phyloP scores from a whole-genome alignment of 2,113 vertebrate species.

The Rhodinocichla rosea region DNA sequence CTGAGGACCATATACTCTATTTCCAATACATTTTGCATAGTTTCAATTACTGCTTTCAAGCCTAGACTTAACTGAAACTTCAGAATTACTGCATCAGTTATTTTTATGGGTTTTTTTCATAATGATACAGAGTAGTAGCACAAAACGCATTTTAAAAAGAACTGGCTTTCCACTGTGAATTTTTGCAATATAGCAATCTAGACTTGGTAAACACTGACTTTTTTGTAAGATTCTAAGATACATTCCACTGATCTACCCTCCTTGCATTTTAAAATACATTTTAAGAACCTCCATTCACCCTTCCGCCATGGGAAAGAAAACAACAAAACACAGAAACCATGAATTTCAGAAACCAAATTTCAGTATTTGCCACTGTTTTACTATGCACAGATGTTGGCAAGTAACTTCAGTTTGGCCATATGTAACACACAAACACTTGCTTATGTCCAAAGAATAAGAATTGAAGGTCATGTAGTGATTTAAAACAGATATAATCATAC shows the following conservation, averaged over 20 bases:
- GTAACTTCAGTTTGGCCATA: not conserved
- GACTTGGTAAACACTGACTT: not conserved
- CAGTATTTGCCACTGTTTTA: not conserved
- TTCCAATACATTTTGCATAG: not conserved
- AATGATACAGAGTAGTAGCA: not conserved
- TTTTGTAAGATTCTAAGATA: not conserved
- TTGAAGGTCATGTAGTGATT: not conserved
- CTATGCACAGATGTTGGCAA: not conserved
- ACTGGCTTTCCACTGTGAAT: not conserved
- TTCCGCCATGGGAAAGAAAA: not conserved
- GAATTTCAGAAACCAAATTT: not conserved
- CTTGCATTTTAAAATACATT: not conserved
- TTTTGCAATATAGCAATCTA: not conserved
- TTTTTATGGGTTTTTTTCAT: not conserved
- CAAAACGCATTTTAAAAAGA: not conserved
- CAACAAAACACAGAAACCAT: not conserved
- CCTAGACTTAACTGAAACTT: not conserved
- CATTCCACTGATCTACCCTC: not conserved
- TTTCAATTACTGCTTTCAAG: not conserved
- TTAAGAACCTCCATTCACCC: not conserved
- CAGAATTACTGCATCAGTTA: not conserved
- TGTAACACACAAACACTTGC: not conserved
- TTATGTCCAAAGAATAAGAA: not conserved
- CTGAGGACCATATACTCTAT: not conserved
- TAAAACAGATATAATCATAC: not conserved